Percentiles rank a stretch among this genome's conserved stretches.
phyloP scores from a whole-genome alignment of 2,113 vertebrate genomes.

The mouse (Mus musculus) region DNA sequence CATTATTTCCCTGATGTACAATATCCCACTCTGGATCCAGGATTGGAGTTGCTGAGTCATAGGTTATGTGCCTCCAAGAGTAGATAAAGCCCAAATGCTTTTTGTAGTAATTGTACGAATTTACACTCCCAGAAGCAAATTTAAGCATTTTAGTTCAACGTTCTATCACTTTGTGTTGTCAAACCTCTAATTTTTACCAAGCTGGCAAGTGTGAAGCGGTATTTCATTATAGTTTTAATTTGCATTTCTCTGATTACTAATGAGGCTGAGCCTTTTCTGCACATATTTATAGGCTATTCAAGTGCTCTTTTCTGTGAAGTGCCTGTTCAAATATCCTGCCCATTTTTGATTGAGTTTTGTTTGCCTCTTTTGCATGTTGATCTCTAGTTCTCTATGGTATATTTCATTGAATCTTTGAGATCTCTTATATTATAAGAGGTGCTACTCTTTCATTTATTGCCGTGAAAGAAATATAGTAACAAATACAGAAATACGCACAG shows the following conservation, averaged over 20 bases:
- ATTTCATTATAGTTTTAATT: slow-evolving; percentile 73
- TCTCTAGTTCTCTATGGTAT: slow-evolving; percentile 31
- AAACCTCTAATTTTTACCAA: slow-evolving; percentile 69
- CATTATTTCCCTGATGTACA: slow-evolving; percentile 1
- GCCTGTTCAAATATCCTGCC: slow-evolving; percentile 62
- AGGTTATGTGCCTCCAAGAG: not conserved
- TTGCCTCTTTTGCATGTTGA: slow-evolving; percentile 31
- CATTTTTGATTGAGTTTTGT: slow-evolving; percentile 49
- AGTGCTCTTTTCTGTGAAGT: slow-evolving; percentile 59
- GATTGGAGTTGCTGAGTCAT: not conserved
- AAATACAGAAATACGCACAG: not conserved
- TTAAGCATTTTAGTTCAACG: slow-evolving; percentile 50
- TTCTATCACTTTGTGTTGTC: slow-evolving; percentile 59
- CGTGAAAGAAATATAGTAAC: slow-evolving; percentile 40
- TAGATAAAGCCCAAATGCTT: not conserved
- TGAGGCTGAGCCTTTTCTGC: slow-evolving; percentile 37
- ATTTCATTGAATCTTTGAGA: slow-evolving; percentile 32
- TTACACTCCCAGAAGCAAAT: slow-evolving; percentile 1
- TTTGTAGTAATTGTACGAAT: slow-evolving; percentile 25
- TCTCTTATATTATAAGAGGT: slow-evolving; percentile 35
- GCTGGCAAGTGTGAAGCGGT: slow-evolving; percentile 62
- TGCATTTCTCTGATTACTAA: slow-evolving; percentile 66
- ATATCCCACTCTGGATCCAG: not conserved
- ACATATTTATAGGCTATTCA: slow-evolving; percentile 61
- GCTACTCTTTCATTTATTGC: slow-evolving; percentile 22